Evolutionary conservation across 2,113 vertebrate species (phyloP).

Genomic region (Daboia siamensis): DNA sequence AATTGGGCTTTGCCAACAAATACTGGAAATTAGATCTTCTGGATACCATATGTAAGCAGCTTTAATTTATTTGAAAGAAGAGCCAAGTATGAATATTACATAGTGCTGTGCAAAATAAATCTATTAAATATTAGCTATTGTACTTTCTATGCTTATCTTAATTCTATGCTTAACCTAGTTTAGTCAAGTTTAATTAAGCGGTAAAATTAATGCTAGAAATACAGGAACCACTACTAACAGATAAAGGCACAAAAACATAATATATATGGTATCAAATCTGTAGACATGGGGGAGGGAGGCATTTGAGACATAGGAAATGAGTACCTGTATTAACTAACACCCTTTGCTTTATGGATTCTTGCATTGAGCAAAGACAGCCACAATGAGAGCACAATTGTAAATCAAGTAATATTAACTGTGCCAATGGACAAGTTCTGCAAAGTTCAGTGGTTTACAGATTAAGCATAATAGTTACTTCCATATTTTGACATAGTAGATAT

Average conservation of each 20-base stretch:
- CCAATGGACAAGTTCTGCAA: background rate
- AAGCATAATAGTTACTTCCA: background rate
- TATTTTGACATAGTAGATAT: background rate
- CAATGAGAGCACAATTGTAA: background rate
- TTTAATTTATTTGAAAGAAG: background rate
- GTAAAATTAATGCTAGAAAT: slow-evolving; percentile 1
- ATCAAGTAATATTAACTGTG: background rate
- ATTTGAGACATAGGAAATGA: background rate
- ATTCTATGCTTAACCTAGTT: background rate
- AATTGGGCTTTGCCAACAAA: background rate
- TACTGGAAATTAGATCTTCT: background rate
- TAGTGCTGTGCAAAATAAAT: background rate
- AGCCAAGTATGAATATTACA: background rate
- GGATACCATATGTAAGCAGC: background rate
- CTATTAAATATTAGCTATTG: background rate
- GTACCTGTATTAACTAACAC: background rate
- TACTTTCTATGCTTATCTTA: background rate
- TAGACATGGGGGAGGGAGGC: background rate
- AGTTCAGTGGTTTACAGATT: background rate
- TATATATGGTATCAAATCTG: background rate
- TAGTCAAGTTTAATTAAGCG: background rate
- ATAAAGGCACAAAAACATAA: background rate
- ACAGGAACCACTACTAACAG: background rate
- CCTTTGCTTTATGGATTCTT: background rate
- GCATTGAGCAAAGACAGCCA: background rate